Conservation (phyloP, 2,797 vertebrate genomes). For the Novumbra hubbsi region DNA sequence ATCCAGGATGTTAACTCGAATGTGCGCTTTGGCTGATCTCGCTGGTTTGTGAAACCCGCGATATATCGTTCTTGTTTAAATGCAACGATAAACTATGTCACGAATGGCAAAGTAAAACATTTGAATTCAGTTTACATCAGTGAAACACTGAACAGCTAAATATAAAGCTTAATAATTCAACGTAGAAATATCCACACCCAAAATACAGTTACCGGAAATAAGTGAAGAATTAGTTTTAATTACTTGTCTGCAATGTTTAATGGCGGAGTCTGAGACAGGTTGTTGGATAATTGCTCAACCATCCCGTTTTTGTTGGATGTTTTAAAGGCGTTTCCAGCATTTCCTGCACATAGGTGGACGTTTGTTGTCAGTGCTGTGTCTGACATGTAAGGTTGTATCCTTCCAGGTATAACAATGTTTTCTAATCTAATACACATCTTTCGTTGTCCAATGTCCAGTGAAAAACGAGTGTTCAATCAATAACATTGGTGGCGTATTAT, state of each 20-base stretch:
- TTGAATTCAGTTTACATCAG: too few species aligned
- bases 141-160: neutral
- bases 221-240: too few species aligned
- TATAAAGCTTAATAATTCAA: neutral
- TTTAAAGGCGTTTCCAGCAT: neutral
- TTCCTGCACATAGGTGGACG: neutral
- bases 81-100: neutral
- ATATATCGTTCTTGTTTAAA: slow-evolving; percentile 34
- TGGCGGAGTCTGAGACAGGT: slow-evolving; percentile 6
- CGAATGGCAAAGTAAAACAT: neutral
- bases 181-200: slow-evolving; percentile 1
- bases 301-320: neutral
- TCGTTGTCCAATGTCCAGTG: neutral
- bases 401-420: neutral
- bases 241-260: neutral
- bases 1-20: neutral
- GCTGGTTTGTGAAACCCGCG: slow-evolving; percentile 47
- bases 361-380: neutral
- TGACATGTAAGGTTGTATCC: neutral
- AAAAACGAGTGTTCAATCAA: neutral
- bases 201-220: slow-evolving; percentile 35
- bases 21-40: neutral
- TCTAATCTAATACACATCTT: neutral
- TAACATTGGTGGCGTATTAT: neutral
- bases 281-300: slow-evolving; percentile 2